Base-by-base conservation (phyloP, 2,888 invertebrate genomes). In the Lepetodrilus schrolli region DNA sequence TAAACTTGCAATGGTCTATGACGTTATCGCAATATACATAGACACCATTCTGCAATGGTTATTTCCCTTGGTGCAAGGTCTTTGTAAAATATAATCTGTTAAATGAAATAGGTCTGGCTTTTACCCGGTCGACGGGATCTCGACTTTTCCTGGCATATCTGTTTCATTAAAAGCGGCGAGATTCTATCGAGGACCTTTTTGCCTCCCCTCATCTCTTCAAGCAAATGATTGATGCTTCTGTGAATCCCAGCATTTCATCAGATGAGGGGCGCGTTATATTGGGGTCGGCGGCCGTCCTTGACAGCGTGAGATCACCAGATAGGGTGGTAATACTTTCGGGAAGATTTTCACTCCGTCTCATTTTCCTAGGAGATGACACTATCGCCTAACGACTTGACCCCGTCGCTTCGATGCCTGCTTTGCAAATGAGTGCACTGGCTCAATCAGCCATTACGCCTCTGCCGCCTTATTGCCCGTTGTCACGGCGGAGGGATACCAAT, bases 181-280 rank as follows among this genome's bases (percentile, higher is more conserved):
- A 58, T 58, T 58, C 58, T 30, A 58, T 58, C 58, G 58, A 26
- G 58, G 7, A 21, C 30, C 30, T 30, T 30, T 30, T 30, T 23
- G 58, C 58, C 23, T 34, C 58, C 34, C 58, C 58, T 34, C 58
- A 58, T 30, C 58, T 58, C 58, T 30, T 58, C 58, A 58, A 34
- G 13, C 58, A n/a, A 30, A 30, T 58, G 58, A 58, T 58, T 58
- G 58, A 58, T 58, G 58, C 30, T 34, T 30, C 30, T 17, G 26
- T 58, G 58, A 58, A 58, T 58, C 58, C 26, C 58, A 58, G 58
- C 58, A 58, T 58, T 58, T 58, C 58, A 58, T 58, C 58, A 58
- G 26, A n/a, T n/a, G 58, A n/a, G 26, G 58, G 17, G 58, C 26
- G 30, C 43, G n/a, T 43, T 26, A 30, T 58, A 58, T 58, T 34